These are phyloP conservation scores for Macrophya alboannulata DNA, from an alignment of 2,888 invertebrate species.

Conservation along the genomic window DNA sequence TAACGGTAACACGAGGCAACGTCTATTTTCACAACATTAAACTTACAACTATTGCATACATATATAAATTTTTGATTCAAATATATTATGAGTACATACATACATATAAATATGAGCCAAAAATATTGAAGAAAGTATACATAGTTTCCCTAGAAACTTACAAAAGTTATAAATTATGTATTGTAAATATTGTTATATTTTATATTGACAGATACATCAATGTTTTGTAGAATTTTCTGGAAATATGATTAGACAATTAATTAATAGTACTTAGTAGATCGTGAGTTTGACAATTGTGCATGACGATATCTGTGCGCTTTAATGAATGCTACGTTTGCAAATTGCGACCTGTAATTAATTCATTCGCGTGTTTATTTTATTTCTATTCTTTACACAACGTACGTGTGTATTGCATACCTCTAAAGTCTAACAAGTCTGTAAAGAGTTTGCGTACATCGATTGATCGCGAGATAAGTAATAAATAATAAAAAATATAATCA, in stretches of 20 bases:
- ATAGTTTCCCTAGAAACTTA: neutral
- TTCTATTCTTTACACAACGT: neutral
- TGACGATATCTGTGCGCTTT: neutral
- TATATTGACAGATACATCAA: neutral
- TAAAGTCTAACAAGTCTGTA: neutral
- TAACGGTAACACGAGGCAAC: slow-evolving; percentile 24
- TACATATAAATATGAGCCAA: neutral
- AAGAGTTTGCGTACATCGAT: slow-evolving; percentile 33
- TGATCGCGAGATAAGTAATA: neutral
- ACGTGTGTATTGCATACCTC: neutral
- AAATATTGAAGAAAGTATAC: neutral
- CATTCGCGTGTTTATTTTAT: neutral
- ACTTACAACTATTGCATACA: neutral
- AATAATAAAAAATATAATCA: neutral
- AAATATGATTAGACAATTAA: neutral
- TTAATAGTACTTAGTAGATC: neutral
- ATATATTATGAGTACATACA: neutral
- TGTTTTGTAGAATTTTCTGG: slow-evolving; percentile 6
- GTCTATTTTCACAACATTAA: slow-evolving; percentile 27
- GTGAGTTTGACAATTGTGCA: neutral
- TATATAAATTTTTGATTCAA: neutral
- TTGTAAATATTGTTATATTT: neutral
- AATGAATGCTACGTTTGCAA: slow-evolving; percentile 9
- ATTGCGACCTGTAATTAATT: neutral
- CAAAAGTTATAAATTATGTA: neutral